Base-by-base conservation (phyloP, 2,888 invertebrate genomes). In the Polyommatus icarus region DNA sequence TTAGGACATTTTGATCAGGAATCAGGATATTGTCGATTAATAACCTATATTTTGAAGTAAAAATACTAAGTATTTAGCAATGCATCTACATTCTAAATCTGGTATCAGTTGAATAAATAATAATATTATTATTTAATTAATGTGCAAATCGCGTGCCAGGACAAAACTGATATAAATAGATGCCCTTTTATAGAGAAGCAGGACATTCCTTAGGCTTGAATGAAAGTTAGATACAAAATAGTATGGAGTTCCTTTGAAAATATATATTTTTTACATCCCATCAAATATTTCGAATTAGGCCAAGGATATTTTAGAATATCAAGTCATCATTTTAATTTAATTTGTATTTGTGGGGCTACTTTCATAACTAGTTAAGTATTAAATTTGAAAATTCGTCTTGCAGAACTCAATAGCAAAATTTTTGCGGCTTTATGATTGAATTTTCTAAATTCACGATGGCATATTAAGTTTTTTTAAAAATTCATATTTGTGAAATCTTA, bases 121-220 rank as follows among this genome's bases (percentile, higher is more conserved):
- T 29, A 29, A 29, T 1, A 24, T 67, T 29, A 24, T 12, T 24
- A 67, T 24, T 24, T 24, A 4, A 67, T 67, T 67, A 67, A 15
- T 29, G 15, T 67, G 67, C 67, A 18, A 67, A 29, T 67, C 67
- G 29, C 29, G 67, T 32, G 29, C 29, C 67, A 15, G 18, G 29
- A 32, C 29, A 15, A 67, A 24, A 24, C 24, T 10, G 20, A 24
- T 61, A 71, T 71, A 40, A 72, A 73, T 46, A 46, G 46, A 46
- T 46, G 46, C 46, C 73, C 24, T 50, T 40, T 12, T 50, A 40
- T 73, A 73, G 40, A 73, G 46, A 2, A 72, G 8, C 46, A 24
- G 46, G 73, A 73, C 73, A 73, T 73, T 40, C 24, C 24, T 67
- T 32, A 20, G 29, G 29, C 29, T 67, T 67, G 61, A 67, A 67